Evolutionary conservation across 2,113 vertebrate genomes (phyloP).

Genomic region (Microcebus murinus): DNA sequence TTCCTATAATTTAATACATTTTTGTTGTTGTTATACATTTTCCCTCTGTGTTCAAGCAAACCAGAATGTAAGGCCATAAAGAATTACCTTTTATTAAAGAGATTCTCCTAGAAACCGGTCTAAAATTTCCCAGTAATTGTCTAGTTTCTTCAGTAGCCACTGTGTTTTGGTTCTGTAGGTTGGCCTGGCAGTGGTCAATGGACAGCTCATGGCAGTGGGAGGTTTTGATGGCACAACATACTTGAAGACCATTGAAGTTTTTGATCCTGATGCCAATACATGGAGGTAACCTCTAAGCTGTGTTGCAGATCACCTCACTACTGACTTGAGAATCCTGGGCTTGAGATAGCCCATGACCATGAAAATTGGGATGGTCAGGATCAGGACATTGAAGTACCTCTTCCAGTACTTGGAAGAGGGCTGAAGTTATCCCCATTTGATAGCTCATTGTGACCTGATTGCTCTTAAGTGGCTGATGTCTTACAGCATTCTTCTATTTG

Average conservation of each 20-base stretch:
- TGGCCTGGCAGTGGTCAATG: conserved; percentile 97
- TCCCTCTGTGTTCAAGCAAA: background rate
- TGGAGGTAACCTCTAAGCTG: conserved; percentile 91
- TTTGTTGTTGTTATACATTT: background rate
- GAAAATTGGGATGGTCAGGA: background rate
- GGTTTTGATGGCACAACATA: conserved; percentile 99
- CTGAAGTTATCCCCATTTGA: background rate
- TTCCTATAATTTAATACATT: conserved; percentile 15
- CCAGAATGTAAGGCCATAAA: background rate
- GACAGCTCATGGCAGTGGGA: conserved; percentile 98
- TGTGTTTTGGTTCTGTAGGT: conserved; percentile 87
- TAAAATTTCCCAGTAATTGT: background rate
- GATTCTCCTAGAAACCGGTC: background rate
- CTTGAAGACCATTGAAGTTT: conserved; percentile 99
- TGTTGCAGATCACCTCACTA: background rate
- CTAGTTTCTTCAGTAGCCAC: background rate
- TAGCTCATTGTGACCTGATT: background rate
- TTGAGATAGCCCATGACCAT: background rate
- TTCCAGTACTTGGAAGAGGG: background rate
- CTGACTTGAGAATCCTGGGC: background rate
- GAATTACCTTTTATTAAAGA: background rate
- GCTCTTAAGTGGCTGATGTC: background rate
- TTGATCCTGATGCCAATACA: conserved; percentile 98
- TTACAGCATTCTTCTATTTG: background rate
- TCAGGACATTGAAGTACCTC: background rate